Evolutionary conservation across 2,888 invertebrate genomes (phyloP).

Genomic region (Cremastinae sp.): DNA sequence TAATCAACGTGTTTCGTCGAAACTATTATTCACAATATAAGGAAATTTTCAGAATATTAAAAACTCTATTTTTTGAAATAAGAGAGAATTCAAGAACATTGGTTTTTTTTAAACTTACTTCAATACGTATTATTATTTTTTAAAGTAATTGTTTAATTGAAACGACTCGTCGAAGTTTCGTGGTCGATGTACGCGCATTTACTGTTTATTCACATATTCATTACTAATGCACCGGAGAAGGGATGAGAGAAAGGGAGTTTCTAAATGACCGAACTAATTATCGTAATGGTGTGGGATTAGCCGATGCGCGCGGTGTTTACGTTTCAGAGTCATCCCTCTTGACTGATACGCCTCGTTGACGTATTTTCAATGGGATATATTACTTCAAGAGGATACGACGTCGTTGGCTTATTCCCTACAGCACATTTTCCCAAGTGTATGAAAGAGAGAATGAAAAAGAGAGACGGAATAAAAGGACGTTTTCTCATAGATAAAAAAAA

Average conservation of each 20-base stretch:
- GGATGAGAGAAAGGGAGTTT: slow-evolving; percentile 4
- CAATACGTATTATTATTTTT: too few relatives aligned
- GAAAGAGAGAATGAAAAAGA: background rate
- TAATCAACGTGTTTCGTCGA: background rate
- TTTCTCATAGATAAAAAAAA: too few relatives aligned
- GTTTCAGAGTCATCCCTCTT: slow-evolving; percentile 45
- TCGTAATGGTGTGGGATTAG: slow-evolving; percentile 72
- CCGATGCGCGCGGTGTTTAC: slow-evolving; percentile 61
- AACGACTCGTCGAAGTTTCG: too few relatives aligned
- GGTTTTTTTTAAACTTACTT: too few relatives aligned
- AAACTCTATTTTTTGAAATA: too few relatives aligned
- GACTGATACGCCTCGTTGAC: slow-evolving; percentile 34
- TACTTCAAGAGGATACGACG: background rate
- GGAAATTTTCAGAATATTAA: too few relatives aligned
- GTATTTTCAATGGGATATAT: slow-evolving; percentile 46
- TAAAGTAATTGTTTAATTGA: too few relatives aligned
- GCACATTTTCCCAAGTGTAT: slow-evolving; percentile 8
- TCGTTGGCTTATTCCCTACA: slow-evolving; percentile 7
- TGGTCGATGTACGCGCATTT: background rate
- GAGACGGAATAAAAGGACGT: too few relatives aligned
- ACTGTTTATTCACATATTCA: slow-evolving; percentile 18
- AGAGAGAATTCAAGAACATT: too few relatives aligned
- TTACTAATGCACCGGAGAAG: slow-evolving; percentile 23
- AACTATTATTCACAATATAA: too few relatives aligned
- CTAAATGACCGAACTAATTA: slow-evolving; percentile 69